phyloP scores from a whole-genome alignment of 2,113 vertebrate species.

The Corythoichthys intestinalis region DNA sequence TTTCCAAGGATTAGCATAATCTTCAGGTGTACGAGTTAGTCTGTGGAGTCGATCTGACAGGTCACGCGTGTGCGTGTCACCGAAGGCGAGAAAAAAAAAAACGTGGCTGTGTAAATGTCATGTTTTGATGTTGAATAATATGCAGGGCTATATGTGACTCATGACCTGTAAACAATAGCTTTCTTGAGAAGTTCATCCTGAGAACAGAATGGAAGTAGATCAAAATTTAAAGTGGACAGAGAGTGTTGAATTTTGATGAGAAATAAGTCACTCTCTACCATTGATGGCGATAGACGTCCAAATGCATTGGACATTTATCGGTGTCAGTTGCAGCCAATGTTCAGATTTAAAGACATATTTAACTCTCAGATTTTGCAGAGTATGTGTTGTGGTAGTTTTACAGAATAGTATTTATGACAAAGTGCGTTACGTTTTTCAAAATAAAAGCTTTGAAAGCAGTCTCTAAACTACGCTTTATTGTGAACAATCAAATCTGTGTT shows the following conservation, averaged over 20 bases:
- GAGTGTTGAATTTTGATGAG: too few species aligned
- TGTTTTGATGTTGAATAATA: slow-evolving; percentile 34
- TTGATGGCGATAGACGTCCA: background rate
- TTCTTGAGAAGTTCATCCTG: background rate
- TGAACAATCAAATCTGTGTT: background rate
- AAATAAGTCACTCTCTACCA: background rate
- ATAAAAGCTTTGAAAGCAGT: background rate
- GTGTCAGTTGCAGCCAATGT: too few species aligned
- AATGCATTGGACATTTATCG: too few species aligned
- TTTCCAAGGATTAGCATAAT: background rate
- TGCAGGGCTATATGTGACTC: slow-evolving; percentile 15
- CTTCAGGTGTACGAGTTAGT: slow-evolving; percentile 20
- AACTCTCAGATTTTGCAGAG: too few species aligned
- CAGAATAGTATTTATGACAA: too few species aligned
- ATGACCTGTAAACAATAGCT: background rate
- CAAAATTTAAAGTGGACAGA: slow-evolving; percentile 7
- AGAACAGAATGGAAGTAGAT: slow-evolving; percentile 2
- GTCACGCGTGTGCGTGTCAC: slow-evolving; percentile 1
- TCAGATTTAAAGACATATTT: too few species aligned
- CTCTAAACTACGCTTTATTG: background rate
- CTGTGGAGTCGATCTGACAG: slow-evolving; percentile 17
- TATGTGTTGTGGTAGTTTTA: too few species aligned
- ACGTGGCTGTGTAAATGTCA: slow-evolving; percentile 35
- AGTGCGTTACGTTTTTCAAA: background rate
- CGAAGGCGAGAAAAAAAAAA: background rate